Percentiles rank a stretch among this genome's conserved stretches.
phyloP scores from a whole-genome alignment of 2,888 invertebrate genomes.

The Therioaphis trifolii region DNA sequence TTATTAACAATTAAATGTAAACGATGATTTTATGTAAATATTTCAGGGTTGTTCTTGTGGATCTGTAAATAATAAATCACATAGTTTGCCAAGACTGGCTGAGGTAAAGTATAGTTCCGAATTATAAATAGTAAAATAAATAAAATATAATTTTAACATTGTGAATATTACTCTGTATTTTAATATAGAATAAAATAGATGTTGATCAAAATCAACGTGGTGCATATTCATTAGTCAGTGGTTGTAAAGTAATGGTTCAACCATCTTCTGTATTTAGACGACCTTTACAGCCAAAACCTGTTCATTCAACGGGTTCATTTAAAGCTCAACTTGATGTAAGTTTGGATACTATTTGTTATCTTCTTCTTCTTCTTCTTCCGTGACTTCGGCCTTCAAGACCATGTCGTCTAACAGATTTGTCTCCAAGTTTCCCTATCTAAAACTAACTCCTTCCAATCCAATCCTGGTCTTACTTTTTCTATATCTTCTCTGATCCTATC shows the following conservation, averaged over 20 bases:
- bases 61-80: conserved; percentile 52
- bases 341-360: too few relatives aligned
- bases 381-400: too few relatives aligned
- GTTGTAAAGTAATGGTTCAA: conserved; percentile 54
- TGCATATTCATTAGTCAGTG: conserved; percentile 45
- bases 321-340: conserved; percentile 71
- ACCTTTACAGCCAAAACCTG: conserved; percentile 50
- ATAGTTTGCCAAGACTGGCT: conserved; percentile 49
- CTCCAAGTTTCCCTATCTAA: too few relatives aligned
- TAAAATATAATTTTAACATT: neutral
- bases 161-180: neutral
- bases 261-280: conserved; percentile 52
- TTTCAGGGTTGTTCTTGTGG: conserved; percentile 39
- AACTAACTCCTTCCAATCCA: too few relatives aligned
- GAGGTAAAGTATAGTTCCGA: conserved; percentile 12
- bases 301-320: conserved; percentile 66
- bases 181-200: conserved; percentile 50
- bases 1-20: conserved; percentile 64
- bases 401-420: too few relatives aligned
- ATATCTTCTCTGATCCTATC: too few relatives aligned
- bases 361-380: too few relatives aligned
- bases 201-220: conserved; percentile 46
- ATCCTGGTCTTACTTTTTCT: too few relatives aligned
- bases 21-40: neutral
- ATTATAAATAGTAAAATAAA: neutral